A percentile compares a stretch with the other conserved stretches of the same genome.
Evolutionary conservation across 1,140 invertebrate species (phyloP).

Genomic region (Euwallacea fornicatus): DNA sequence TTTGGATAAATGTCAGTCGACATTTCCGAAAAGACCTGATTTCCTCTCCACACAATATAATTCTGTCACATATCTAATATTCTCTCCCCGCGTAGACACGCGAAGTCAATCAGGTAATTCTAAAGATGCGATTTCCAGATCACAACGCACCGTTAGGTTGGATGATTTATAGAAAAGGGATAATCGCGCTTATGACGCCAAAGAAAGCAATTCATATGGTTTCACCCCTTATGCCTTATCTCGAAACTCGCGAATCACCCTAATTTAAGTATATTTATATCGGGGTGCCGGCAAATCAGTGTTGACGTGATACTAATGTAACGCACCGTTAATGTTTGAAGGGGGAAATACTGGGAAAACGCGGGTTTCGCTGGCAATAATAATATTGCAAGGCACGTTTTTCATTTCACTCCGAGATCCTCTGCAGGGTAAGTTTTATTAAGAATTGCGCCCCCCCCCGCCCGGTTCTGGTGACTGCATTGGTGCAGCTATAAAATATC

Average conservation of each 20-base stretch:
- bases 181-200: constrained; percentile 22
- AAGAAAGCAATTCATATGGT: constrained; percentile 34
- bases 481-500: too few relatives aligned
- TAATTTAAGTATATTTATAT: constrained; percentile 34
- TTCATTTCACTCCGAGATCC: not conserved
- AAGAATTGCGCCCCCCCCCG: not conserved
- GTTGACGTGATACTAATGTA: constrained; percentile 29
- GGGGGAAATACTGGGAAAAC: constrained; percentile 12
- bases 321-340: constrained; percentile 23
- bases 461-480: too few relatives aligned
- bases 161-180: constrained; percentile 26
- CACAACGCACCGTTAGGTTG: not conserved
- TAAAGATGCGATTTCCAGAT: too few relatives aligned
- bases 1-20: too few relatives aligned
- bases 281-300: constrained; percentile 22
- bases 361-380: not conserved
- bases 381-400: constrained; percentile 13
- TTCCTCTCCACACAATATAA: not conserved
- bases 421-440: constrained; percentile 1
- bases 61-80: too few relatives aligned
- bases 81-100: too few relatives aligned
- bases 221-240: constrained; percentile 33
- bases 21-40: not conserved
- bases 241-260: constrained; percentile 19
- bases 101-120: too few relatives aligned